phyloP scores from a whole-genome alignment of 23 tunicate genomes.

The Ciona savignyi region DNA sequence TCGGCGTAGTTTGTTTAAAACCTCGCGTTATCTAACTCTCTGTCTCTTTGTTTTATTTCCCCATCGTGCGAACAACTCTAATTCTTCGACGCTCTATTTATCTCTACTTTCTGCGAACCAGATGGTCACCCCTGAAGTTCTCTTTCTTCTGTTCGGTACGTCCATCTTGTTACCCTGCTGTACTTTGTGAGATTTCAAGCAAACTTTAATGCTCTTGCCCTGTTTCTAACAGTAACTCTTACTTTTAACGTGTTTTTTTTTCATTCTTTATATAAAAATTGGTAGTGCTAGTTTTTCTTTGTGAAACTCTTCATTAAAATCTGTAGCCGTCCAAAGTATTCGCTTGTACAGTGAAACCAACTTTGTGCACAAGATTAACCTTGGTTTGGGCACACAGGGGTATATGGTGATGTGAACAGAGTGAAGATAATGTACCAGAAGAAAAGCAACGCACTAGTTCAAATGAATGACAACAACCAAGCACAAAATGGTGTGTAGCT shows the following conservation, averaged over 20 bases:
- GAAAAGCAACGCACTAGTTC: conserved; percentile 84
- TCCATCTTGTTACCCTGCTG: conserved; percentile 7
- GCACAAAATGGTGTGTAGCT: conserved; percentile 90
- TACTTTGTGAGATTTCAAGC: conserved; percentile 1
- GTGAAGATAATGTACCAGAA: conserved; percentile 89
- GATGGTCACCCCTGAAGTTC: conserved; percentile 81
- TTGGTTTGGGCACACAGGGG: too few species aligned
- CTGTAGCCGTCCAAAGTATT: too few species aligned
- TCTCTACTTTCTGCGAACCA: conserved; percentile 18
- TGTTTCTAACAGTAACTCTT: not conserved
- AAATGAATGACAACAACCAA: conserved; percentile 76
- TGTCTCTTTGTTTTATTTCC: not conserved
- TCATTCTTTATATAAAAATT: too few species aligned
- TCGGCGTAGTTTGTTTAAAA: too few species aligned
- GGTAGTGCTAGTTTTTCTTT: too few species aligned
- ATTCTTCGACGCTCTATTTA: too few species aligned
- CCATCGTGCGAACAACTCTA: too few species aligned
- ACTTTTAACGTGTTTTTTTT: not conserved
- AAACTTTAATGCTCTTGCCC: not conserved
- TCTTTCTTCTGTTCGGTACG: conserved; percentile 92
- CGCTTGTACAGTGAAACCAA: too few species aligned
- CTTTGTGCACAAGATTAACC: too few species aligned
- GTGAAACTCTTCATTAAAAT: too few species aligned
- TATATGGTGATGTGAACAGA: conserved; percentile 82
- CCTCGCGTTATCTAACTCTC: not conserved